Conservation (phyloP, 2,797 vertebrate species). For the Megaceryle alcyon region DNA sequence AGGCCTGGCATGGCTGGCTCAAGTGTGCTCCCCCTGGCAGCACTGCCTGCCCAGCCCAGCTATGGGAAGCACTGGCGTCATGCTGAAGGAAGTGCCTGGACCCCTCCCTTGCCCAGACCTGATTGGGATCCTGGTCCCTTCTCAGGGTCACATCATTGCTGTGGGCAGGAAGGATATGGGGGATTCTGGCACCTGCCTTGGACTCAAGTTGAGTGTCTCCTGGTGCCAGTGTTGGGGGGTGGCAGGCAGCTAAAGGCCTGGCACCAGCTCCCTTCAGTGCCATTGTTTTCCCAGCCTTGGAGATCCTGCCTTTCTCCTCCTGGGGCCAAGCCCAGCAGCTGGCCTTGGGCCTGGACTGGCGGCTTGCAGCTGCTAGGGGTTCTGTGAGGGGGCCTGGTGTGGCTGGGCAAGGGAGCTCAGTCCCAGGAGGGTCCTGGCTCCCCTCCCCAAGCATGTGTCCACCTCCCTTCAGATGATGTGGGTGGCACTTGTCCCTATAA, state of each 20-base stretch:
- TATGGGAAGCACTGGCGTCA: not conserved
- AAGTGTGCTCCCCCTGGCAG: not conserved
- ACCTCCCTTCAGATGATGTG: fast-evolving
- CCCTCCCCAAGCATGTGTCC: fast-evolving
- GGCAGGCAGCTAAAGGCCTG: not conserved
- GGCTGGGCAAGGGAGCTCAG: not conserved
- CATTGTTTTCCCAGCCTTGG: conserved; percentile 53
- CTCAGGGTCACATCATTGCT: fast-evolving
- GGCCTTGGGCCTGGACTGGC: not conserved
- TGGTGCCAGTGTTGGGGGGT: fast-evolving
- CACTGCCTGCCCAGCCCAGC: fast-evolving
- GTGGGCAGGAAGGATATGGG: fast-evolving
- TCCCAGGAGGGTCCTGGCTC: fast-evolving
- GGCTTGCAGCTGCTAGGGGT: not conserved
- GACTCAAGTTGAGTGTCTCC: not conserved
- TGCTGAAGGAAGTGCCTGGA: not conserved
- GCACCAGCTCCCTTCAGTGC: not conserved
- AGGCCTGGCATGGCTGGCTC: not conserved
- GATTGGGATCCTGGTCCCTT: not conserved
- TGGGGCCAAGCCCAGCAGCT: not conserved
- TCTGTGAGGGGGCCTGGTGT: not conserved
- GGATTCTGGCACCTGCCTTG: not conserved
- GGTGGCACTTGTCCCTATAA: not conserved
- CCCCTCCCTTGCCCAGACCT: not conserved
- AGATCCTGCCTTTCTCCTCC: conserved; percentile 26